These are phyloP conservation scores for Echeneis naucrates DNA, from an alignment of 2,797 vertebrate species.

Conservation along the genomic window DNA sequence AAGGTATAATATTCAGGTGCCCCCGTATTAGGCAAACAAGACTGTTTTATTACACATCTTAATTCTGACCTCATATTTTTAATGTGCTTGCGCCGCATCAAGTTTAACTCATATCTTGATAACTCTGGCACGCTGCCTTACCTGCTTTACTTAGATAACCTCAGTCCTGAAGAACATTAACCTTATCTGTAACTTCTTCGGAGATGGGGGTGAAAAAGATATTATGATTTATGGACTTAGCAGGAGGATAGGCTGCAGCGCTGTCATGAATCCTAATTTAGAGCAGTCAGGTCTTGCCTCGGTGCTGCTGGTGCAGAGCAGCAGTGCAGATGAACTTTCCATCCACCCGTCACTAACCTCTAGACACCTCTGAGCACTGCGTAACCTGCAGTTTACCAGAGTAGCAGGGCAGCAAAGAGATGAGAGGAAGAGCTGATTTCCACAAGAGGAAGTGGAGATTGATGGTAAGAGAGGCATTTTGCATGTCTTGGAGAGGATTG, in stretches of 20 bases:
- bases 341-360: slow-evolving; percentile 63
- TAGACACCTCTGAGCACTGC: slow-evolving; percentile 54
- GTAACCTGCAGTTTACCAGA: slow-evolving; percentile 60
- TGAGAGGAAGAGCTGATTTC: slow-evolving; percentile 54
- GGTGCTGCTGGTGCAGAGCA: slow-evolving; percentile 47
- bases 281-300: slow-evolving; percentile 45
- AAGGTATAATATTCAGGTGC: slow-evolving; percentile 13
- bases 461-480: slow-evolving; percentile 61
- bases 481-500: slow-evolving; percentile 50
- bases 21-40: slow-evolving; percentile 13
- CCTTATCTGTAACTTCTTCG: slow-evolving; percentile 64
- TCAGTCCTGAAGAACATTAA: slow-evolving; percentile 66
- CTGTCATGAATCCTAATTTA: slow-evolving; percentile 76
- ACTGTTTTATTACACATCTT: background rate
- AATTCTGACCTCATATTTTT: slow-evolving; percentile 13
- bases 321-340: slow-evolving; percentile 64
- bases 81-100: slow-evolving; percentile 27
- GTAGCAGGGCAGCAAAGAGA: slow-evolving; percentile 47
- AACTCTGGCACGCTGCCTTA: slow-evolving; percentile 32
- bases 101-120: slow-evolving; percentile 29
- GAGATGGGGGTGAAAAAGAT: slow-evolving; percentile 64
- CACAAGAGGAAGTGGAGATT: slow-evolving; percentile 37
- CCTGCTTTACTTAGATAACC: slow-evolving; percentile 57
- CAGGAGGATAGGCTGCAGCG: slow-evolving; percentile 44
- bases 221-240: slow-evolving; percentile 76